phyloP scores from a whole-genome alignment of 2,113 vertebrate genomes.

The Dromaius novaehollandiae region DNA sequence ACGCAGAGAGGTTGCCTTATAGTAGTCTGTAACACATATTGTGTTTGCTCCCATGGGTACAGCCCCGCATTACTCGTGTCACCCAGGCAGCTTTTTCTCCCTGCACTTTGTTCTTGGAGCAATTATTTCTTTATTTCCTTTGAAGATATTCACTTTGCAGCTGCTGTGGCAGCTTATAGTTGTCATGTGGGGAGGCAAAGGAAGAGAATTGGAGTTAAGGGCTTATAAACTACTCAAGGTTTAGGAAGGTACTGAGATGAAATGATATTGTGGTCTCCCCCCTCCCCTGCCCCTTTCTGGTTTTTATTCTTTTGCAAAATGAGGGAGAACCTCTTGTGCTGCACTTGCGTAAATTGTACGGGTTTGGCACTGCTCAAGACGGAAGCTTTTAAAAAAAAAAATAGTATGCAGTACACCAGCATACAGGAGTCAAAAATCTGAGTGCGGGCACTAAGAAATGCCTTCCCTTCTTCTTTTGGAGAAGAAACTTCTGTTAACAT shows the following conservation, averaged over 20 bases:
- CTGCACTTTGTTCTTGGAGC: conserved; percentile 43
- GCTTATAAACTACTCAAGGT: conserved; percentile 39
- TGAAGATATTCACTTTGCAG: conserved; percentile 29
- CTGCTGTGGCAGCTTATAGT: conserved; percentile 54
- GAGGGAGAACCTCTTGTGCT: conserved; percentile 26
- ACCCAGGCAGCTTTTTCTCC: background rate
- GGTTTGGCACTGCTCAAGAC: conserved; percentile 28
- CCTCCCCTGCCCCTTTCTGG: background rate
- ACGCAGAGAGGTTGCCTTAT: background rate
- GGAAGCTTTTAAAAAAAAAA: background rate
- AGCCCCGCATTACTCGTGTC: background rate
- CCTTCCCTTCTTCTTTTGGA: conserved; percentile 49
- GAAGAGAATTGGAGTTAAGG: conserved; percentile 5
- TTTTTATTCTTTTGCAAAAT: background rate
- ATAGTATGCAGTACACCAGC: background rate
- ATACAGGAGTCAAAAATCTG: conserved; percentile 49
- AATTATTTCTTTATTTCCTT: conserved; percentile 46
- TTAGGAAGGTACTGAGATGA: conserved; percentile 49
- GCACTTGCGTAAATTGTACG: conserved; percentile 5
- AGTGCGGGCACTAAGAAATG: conserved; percentile 30
- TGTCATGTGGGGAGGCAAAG: conserved; percentile 24
- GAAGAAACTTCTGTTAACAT: conserved; percentile 59
- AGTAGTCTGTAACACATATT: background rate
- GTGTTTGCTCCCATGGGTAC: background rate
- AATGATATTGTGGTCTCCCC: background rate